Evolutionary conservation across 1,140 invertebrate genomes (phyloP).

Genomic region (Gonioctena quinquepunctata): DNA sequence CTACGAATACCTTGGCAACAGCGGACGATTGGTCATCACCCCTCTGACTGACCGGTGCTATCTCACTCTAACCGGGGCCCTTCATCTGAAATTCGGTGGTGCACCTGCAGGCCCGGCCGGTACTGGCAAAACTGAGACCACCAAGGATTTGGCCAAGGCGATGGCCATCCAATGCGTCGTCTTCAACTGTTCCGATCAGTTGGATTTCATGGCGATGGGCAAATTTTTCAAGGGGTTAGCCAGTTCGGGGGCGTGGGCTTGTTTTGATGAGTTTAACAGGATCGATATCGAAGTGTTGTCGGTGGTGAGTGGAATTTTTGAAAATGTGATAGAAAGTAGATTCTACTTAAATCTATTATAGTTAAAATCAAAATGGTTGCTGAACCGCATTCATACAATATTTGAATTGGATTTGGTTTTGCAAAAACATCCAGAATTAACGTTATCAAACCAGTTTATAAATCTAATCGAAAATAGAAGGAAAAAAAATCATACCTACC

Average conservation of each 20-base stretch:
- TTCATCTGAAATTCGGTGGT: slow-evolving; percentile 73
- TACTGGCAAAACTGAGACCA: slow-evolving; percentile 77
- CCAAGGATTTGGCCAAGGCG: slow-evolving; percentile 76
- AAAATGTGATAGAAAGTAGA: neutral
- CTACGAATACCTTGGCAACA: slow-evolving; percentile 94
- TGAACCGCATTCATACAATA: too few species aligned
- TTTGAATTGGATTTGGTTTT: too few species aligned
- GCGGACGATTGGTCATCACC: slow-evolving; percentile 83
- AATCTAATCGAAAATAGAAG: too few species aligned
- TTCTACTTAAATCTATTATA: too few species aligned
- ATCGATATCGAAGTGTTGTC: slow-evolving; percentile 72
- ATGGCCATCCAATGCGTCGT: slow-evolving; percentile 77
- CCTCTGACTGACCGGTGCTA: slow-evolving; percentile 84
- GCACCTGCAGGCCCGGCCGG: slow-evolving; percentile 74
- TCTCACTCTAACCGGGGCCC: slow-evolving; percentile 69
- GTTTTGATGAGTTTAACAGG: slow-evolving; percentile 79
- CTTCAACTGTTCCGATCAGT: slow-evolving; percentile 77
- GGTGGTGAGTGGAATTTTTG: slow-evolving; percentile 43
- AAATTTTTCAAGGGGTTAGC: slow-evolving; percentile 67
- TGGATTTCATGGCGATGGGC: slow-evolving; percentile 74
- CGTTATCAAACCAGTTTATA: too few species aligned
- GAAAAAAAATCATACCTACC: too few species aligned
- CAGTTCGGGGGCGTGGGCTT: slow-evolving; percentile 74
- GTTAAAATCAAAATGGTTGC: too few species aligned
- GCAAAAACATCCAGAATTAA: too few species aligned